A percentile compares a stretch with the other conserved stretches of the same genome.
Evolutionary conservation across 2,797 vertebrate species (phyloP).

Genomic region (Pangasius sanitwongsei): DNA sequence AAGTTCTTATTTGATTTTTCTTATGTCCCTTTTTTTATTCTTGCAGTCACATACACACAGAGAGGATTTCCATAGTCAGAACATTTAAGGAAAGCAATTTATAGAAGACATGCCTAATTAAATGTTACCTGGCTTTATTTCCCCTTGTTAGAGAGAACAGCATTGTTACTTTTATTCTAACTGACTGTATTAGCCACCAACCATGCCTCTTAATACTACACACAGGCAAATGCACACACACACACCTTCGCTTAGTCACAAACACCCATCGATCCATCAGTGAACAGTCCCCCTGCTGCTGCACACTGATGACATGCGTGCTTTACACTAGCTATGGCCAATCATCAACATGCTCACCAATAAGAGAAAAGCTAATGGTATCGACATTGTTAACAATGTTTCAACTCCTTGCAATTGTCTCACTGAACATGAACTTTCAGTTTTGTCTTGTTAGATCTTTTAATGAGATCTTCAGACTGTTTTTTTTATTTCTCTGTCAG

Average conservation of each 20-base stretch:
- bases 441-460: background rate
- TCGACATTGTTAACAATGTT: background rate
- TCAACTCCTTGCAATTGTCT: background rate
- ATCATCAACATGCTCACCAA: background rate
- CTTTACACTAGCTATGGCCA: background rate
- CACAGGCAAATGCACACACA: background rate
- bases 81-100: background rate
- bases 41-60: background rate
- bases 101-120: background rate
- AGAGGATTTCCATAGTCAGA: background rate
- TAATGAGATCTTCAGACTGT: background rate
- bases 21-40: background rate
- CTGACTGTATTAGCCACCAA: background rate
- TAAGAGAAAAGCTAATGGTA: background rate
- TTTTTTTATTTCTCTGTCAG: background rate
- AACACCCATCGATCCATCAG: background rate
- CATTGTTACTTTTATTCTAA: conserved; percentile 3
- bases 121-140: background rate
- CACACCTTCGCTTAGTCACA: background rate
- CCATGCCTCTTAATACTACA: background rate
- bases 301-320: conserved; percentile 5
- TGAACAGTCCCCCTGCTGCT: background rate
- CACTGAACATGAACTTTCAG: background rate
- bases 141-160: background rate
- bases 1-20: background rate